A percentile compares a stretch with the other conserved stretches of the same genome.
Conservation (phyloP, 2,888 invertebrate species). For the Chymomyza fuscimana region DNA sequence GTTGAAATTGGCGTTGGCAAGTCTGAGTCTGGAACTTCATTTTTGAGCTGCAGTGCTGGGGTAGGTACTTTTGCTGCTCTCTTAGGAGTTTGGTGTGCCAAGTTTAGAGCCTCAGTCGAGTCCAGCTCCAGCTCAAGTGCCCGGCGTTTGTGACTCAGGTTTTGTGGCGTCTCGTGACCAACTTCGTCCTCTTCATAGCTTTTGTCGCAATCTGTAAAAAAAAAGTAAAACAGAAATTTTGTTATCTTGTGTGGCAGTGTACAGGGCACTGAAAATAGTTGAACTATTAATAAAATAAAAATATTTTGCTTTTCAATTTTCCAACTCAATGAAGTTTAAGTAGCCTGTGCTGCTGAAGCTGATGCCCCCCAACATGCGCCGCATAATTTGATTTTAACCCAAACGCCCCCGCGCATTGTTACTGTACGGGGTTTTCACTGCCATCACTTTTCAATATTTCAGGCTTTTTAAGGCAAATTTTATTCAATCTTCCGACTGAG, state of each 20-base stretch:
- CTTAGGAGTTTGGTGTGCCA: slow-evolving; percentile 69
- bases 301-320: slow-evolving; percentile 78
- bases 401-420: background rate
- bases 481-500: slow-evolving; percentile 80
- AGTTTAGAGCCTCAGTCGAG: slow-evolving; percentile 68
- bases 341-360: slow-evolving; percentile 44
- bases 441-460: slow-evolving; percentile 68
- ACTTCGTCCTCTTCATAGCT: slow-evolving; percentile 64
- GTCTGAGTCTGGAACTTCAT: background rate
- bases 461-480: slow-evolving; percentile 77
- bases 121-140: slow-evolving; percentile 54
- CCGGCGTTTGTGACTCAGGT: slow-evolving; percentile 68
- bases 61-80: slow-evolving; percentile 35
- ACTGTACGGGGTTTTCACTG: slow-evolving; percentile 3
- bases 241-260: slow-evolving; percentile 13
- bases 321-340: slow-evolving; percentile 77
- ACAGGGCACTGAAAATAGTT: slow-evolving; percentile 14
- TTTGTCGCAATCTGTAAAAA: slow-evolving; percentile 73
- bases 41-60: slow-evolving; percentile 11
- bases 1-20: slow-evolving; percentile 23
- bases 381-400: slow-evolving; percentile 63
- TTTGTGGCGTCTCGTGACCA: slow-evolving; percentile 62
- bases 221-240: slow-evolving; percentile 14
- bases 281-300: slow-evolving; percentile 50
- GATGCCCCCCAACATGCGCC: slow-evolving; percentile 30